Evolutionary conservation across 2,113 vertebrate species (phyloP), one percentile per base, ranked within the genome.

Genomic region (Oryzias curvinotus): DNA sequence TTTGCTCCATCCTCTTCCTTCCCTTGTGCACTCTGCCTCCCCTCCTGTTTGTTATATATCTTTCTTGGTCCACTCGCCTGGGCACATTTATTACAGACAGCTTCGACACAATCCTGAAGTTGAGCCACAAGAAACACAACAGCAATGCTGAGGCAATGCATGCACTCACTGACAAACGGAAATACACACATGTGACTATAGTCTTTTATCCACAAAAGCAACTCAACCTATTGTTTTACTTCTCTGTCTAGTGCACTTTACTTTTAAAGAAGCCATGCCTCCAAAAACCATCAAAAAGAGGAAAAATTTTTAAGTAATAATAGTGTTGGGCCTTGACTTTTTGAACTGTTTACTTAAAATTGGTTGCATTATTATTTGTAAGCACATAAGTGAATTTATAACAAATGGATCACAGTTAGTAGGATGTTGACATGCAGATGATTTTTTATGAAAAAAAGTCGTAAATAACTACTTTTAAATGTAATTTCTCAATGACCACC

Each of bases 21-120:
- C 76, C 82, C 67, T 72, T 55, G 70, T 85, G 74, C 81, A 61
- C 86, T 92, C 92, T 93, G 90, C 93, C 93, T 92, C 82, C 81
- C 83, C 89, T 89, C 87, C 86, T 80, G 87, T 87, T 94, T 94
- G 95, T 97, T 94, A 97, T 98, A 96, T 95, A 97, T 97, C 95
- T 98, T 93, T 90, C 90, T 90, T 93, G 95, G 94, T 94, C 94
- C 94, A 93, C 90, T 93, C 90, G 88, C 91, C 94, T 73, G 83
- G 93, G 94, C 94, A 95, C 94, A 96, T 96, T 95, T 94, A 95
- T 98, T 96, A 96, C 92, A 93, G 90, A 92, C 92, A 85, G 93
- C 84, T 87, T 87, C 82, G 91, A 92, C 90, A 92, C 90, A 91
- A 92, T 92, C 87, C 90, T 93, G 92, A 92, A 92, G 87, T 84